Evolutionary conservation across 2,888 invertebrate species (phyloP), one percentile per base, ranked within the genome.

Genomic region (Idaea aversata): DNA sequence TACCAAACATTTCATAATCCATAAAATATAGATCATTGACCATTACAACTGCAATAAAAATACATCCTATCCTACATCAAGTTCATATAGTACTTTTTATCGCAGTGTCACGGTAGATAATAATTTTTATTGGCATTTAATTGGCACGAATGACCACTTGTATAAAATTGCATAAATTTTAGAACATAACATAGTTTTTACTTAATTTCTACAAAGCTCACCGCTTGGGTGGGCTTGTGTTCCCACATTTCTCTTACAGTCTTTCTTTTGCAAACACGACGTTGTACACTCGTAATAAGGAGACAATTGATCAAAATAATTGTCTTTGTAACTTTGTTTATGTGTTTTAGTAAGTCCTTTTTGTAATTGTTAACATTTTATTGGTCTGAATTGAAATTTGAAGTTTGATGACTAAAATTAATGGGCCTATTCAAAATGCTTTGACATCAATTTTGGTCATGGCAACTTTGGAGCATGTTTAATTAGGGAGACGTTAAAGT

Each of bases 331-430:
- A 47, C 47, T 47, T 47, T 47, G 47, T 47, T 47, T 63, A 63
- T 59, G 59, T 59, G 35, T 59, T 63, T 16, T 34, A 57, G 59
- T 63, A 16, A 36, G 36, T 59, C 36, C 59, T 59, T 36, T 59
- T 63, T 38, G 15, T 59, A 34, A 59, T 63, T 59, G 63, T 63
- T 36, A 35, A 59, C 59, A 36, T 59, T 63, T 63, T 63, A 63
- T 63, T 63, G 59, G 59, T 59, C 25, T 35, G 59, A 59, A 25
- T 38, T 38, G 59, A 36, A 16, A 35, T 36, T 10, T 59, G 47
- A 10, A 47, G 47, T 47, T 47, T 47, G 47, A 47, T 47, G 47
- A 47, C 47, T 10, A 47, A 47, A 47, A 47, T 47, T 47, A 47
- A 47, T 47, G 47, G 25, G 47, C 47, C 47, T 47, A 47, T 10